Base-by-base conservation (phyloP, 2,797 vertebrate genomes). In the Sebastes steindachneri region DNA sequence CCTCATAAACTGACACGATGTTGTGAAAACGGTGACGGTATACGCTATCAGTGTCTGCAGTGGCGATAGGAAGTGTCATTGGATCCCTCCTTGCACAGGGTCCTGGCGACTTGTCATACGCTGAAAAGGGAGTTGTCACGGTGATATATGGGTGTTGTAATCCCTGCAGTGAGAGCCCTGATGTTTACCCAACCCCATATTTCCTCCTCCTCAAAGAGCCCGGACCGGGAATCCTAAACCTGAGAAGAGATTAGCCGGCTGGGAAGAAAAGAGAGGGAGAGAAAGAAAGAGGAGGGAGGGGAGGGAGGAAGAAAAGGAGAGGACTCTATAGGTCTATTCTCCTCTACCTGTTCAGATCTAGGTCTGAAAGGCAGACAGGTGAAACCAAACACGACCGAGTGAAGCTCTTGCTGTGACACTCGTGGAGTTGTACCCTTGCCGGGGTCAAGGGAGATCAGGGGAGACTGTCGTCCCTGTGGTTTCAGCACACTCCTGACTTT, bases 81-180 rank as follows among this genome's bases (percentile, higher is more conserved):
- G 85, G 95, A 96, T 94, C 93, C 90, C 89, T 86, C 76, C 87
- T 83, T 19, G 66, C 84, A 75, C 88, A 83, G 87, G 85, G 91
- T 93, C 94, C 90, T 86, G 85, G 94, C 87, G 86, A 93, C 94
- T 93, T 96, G 94, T 96, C 95, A 96, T 91, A 88, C 28, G 79
- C 87, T 95, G 95, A 96, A 96, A 96, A 93, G 95, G 79, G 84
- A 88, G 86, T 93, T 96, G 96, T 96, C 96, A 96, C 76, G 14
- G 90, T 96, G 96, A 96, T 96, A 89, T 93, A 97, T 96, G 95
- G 95, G 91, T 86, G 88, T 93, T 92, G 95, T 96, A 96, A 96
- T 96, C 94, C 94, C 89, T 63, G 91, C 90, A 94, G 82, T 92
- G 95, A 94, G 95, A 95, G 94, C 94, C 95, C 94, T 94, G 92